Evolutionary conservation across 2,888 invertebrate species (phyloP), one percentile per base, ranked within the genome.

Genomic region (Trachelus iudaicus): DNA sequence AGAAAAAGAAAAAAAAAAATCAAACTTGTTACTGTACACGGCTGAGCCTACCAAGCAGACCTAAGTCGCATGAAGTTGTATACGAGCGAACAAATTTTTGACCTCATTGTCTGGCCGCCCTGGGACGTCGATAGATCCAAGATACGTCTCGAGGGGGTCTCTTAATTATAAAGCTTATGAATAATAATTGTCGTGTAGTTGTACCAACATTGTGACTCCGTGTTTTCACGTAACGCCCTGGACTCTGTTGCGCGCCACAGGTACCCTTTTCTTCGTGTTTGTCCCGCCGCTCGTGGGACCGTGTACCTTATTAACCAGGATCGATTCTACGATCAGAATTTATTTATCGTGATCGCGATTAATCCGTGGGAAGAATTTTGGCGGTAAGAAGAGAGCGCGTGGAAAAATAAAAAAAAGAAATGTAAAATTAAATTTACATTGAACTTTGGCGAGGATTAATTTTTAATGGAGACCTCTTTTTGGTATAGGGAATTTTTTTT

Each of bases 121-220:
- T 80, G 84, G 85, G 87, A 81, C 80, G 82, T 84, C 82, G 77
- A 85, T 85, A 86, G 86, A 86, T 86, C 84, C 85, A 76, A 84
- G 85, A 86, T 85, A 85, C 78, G 80, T 30, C 30, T 6, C 9
- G 35, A 23, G 73, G 71, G 76, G 79, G 83, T 80, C 85, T 85
- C 87, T 90, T 91, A 91, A 91, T 91, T 91, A 90, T 90, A 90
- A 90, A 89, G 90, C 89, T 90, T 90, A 87, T 89, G 89, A 89
- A 89, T 90, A 90, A 89, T 89, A 91, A 91, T 91, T 90, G 90
- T 90, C 91, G 91, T 91, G 91, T 91, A 91, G 91, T 91, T 91
- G 91, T 86, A 90, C 89, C 88, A 89, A 90, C 90, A 91, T 91
- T 91, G 91, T 91, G 88, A 88, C 86, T 84, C 86, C 88, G 90